Evolutionary conservation across 2,888 invertebrate species (phyloP).

Genomic region (Heliconius aoede): DNA sequence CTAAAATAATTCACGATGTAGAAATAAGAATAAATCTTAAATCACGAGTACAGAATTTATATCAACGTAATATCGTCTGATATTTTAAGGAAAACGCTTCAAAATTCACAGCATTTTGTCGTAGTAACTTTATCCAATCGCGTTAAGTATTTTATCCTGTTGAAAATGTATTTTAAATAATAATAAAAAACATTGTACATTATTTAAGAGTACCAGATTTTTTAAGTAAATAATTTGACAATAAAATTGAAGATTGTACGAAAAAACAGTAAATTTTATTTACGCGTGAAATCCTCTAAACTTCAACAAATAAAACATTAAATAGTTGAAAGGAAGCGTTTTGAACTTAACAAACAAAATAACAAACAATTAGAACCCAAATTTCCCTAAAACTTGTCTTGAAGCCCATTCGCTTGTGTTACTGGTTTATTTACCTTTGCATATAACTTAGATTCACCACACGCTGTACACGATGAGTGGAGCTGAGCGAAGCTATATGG

Average conservation of each 20-base stretch:
- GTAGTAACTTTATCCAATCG: neutral
- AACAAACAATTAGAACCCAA: neutral
- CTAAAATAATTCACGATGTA: neutral
- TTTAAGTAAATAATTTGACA: neutral
- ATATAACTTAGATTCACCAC: neutral
- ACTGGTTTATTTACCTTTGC: neutral
- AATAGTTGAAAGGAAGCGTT: neutral
- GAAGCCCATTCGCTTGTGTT: neutral
- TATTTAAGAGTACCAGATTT: neutral
- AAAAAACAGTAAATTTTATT: neutral
- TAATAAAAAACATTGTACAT: neutral
- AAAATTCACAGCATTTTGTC: neutral
- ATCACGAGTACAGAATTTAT: neutral
- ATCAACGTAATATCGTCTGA: neutral
- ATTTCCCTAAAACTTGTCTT: constrained; percentile 11
- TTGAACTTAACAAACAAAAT: constrained; percentile 2
- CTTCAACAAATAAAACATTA: neutral
- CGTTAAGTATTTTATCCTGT: neutral
- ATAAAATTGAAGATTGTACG: neutral
- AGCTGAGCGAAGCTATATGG: too few species aligned
- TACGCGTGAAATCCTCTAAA: neutral
- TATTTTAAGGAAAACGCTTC: neutral
- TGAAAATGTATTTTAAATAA: neutral
- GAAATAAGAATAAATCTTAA: neutral
- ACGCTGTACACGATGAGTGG: too few species aligned